These are phyloP conservation scores for Rhorus exstirpatorius DNA, from an alignment of 2,888 invertebrate genomes.

Conservation along the genomic window DNA sequence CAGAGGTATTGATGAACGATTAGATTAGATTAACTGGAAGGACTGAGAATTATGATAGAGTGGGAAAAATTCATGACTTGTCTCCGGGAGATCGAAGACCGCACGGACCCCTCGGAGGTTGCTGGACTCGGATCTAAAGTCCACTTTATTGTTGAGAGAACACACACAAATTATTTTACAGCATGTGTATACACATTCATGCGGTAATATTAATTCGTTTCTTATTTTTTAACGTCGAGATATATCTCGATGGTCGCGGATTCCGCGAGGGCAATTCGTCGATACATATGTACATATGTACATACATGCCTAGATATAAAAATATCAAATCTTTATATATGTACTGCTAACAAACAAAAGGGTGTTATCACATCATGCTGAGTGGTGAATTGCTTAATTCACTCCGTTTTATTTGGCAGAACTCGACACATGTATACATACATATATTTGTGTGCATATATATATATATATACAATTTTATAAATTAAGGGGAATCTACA, in stretches of 20 bases:
- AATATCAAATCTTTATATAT: background rate
- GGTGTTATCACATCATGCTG: no score
- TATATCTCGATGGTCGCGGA: slow-evolving; percentile 19
- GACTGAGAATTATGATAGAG: slow-evolving; percentile 14
- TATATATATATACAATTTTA: no score
- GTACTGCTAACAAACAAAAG: background rate
- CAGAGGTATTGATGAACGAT: slow-evolving; percentile 65
- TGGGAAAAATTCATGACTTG: slow-evolving; percentile 50
- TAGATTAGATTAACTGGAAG: slow-evolving; percentile 74
- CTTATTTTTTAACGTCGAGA: background rate
- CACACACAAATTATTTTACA: slow-evolving; percentile 10
- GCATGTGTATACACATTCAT: background rate
- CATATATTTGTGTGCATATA: no score
- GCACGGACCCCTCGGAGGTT: slow-evolving; percentile 85
- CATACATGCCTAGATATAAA: no score
- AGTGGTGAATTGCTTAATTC: no score
- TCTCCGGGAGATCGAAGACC: slow-evolving; percentile 77
- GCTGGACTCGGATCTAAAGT: slow-evolving; percentile 75
- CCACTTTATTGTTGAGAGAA: slow-evolving; percentile 63
- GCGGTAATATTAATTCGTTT: slow-evolving; percentile 13
- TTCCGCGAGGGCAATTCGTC: background rate
- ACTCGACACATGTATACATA: no score
- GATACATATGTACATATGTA: background rate
- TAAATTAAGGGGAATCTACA: no score
- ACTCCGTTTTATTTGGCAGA: no score